Base-by-base conservation (phyloP, 2,888 invertebrate species). In the Vanessa cardui region DNA sequence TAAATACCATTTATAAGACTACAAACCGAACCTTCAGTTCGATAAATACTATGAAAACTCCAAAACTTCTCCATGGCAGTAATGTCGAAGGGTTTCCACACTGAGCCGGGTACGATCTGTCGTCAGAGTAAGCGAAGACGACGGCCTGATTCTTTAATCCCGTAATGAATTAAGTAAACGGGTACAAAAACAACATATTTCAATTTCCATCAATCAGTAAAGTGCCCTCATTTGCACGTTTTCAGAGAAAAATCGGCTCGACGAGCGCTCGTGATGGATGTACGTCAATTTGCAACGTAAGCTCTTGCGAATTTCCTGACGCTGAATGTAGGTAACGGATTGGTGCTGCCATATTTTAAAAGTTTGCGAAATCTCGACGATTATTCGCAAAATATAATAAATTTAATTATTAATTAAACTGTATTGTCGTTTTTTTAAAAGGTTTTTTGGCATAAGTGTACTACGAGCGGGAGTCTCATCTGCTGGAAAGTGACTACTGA, bases 261-360 rank as follows among this genome's bases (percentile, higher is more conserved):
- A 49, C 31, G 44, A 9, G 58, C 58, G 26, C 20, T 6, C 7
- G 39, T 45, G 44, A 58, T 39, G 44, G 58, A 58, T 58, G 58
- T 9, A 20, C 44, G 44, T 39, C 58, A 58, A 58, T 58, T 58
- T 58, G 58, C 44, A 45, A 58, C 58, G 58, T 44, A 44, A 58
- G 44, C 58, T 21, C 58, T 39, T 9, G 44, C 58, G 44, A 39
- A 45, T 58, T 20, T 12, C 50, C 50, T 39, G 20, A 16, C 58
- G 44, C 20, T 15, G 39, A 58, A 6, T 39, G 39, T 44, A 18
- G 6, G 6, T 44, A 58, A 58, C 58, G 44, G 18, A 58, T 21
- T 58, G n/a, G 20, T 58, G 16, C 44, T 15, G 39, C 20, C 44
- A 33, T 7, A 44, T 58, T 58, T 7, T 45, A 12, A 44, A 6